A percentile compares a stretch with the other conserved stretches of the same genome.
Conservation (phyloP, 2,888 invertebrate genomes). For the Lochmaea crataegi region DNA sequence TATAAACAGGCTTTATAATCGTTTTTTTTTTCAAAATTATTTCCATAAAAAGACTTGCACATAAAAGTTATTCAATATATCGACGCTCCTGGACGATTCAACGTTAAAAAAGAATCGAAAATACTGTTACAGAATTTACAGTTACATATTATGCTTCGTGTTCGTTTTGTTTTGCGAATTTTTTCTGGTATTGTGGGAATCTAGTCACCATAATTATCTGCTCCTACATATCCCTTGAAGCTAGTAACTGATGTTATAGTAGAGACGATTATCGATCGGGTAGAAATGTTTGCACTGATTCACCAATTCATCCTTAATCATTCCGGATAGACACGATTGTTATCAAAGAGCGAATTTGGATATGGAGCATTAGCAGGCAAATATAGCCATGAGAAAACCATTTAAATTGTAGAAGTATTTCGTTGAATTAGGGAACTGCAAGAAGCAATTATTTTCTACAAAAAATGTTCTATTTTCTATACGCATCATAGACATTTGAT, state of each 20-base stretch:
- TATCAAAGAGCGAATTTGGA: not conserved
- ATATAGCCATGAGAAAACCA: not conserved
- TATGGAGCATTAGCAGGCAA: not conserved
- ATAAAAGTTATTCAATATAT: not conserved
- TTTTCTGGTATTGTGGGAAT: constrained; percentile 29
- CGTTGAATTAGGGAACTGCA: no score
- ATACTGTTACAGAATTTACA: constrained; percentile 18
- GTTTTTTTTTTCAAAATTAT: not conserved
- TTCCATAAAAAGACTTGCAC: not conserved
- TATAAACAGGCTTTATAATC: no score
- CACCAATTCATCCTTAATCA: not conserved
- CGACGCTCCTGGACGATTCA: not conserved
- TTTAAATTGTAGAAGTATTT: no score
- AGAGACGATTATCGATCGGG: not conserved
- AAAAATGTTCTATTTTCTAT: no score
- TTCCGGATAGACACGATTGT: not conserved
- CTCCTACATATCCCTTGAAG: constrained; percentile 30
- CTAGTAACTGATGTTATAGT: constrained; percentile 29
- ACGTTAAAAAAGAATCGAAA: not conserved
- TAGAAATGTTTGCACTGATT: not conserved
- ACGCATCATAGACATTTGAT: no score
- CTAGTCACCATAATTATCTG: constrained; percentile 29
- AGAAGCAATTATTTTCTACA: no score
- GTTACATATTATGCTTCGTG: constrained; percentile 23
- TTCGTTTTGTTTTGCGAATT: constrained; percentile 26